These are phyloP conservation scores for Epinotia nisella DNA, from an alignment of 2,888 invertebrate genomes.

Conservation along the genomic window DNA sequence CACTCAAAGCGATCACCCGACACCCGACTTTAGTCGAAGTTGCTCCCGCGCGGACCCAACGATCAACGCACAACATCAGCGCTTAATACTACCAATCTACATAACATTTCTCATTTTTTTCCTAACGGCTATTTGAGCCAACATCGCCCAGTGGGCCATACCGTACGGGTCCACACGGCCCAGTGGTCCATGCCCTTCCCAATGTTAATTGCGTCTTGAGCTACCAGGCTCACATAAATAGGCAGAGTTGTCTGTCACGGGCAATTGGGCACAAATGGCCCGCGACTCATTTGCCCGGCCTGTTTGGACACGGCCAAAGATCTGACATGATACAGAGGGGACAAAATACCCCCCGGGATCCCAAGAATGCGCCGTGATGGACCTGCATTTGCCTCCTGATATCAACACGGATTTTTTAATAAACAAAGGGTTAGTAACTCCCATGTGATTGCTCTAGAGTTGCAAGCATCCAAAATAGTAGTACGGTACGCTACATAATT, in stretches of 20 bases:
- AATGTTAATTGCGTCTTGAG: constrained; percentile 30
- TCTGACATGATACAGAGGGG: constrained; percentile 6
- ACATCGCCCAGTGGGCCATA: constrained; percentile 4
- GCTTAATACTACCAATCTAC: not conserved
- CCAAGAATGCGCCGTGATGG: not conserved
- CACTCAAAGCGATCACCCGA: too few species aligned
- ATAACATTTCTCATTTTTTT: not conserved
- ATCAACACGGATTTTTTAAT: too few species aligned
- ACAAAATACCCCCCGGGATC: not conserved
- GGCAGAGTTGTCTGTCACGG: constrained; percentile 62
- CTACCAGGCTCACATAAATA: constrained; percentile 56
- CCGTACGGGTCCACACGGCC: not conserved
- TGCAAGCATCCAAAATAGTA: too few species aligned
- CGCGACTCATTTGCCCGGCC: constrained; percentile 66
- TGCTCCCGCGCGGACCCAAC: not conserved
- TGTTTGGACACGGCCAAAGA: constrained; percentile 52
- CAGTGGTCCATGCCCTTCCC: not conserved
- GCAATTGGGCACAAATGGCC: constrained; percentile 70
- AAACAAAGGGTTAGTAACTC: too few species aligned
- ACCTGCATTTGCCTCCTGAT: too few species aligned
- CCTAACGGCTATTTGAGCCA: not conserved
- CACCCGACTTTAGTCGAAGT: not conserved
- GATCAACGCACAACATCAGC: not conserved
- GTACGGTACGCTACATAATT: too few species aligned
- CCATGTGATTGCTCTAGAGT: too few species aligned